Base-by-base conservation (phyloP, 1,140 invertebrate species). In the Heliconius eleuchia region DNA sequence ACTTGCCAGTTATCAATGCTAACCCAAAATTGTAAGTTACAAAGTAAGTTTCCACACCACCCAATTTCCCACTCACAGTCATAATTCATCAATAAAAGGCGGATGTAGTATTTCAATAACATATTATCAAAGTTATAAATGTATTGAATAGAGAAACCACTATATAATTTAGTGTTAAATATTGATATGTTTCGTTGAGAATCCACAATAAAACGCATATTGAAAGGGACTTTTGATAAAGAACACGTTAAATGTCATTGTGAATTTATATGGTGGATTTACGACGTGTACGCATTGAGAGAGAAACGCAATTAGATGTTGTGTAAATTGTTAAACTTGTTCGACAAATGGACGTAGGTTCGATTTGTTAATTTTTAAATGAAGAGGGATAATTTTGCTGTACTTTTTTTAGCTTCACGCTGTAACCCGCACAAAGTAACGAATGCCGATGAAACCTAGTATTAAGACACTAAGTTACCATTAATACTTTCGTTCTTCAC, bases 51-150 rank as follows among this genome's bases (percentile, higher is more conserved):
- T 66, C 60, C 60, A 66, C 27, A 27, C n/a, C 4, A 66, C 9
- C 11, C 27, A 30, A 27, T 66, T 66, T 66, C 60, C 60, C 60
- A 30, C 60, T 66, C 76, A 57, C n/a, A 13, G 71, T 11, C 71
- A 46, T 73, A 73, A 73, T 73, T 73, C 71, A 78, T n/a, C 52
- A 78, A 78, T 66, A 78, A 73, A 73, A 73, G 23, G 19, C 50
- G 50, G 19, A 72, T 72, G 70, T 52, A 27, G 42, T 73, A 50
- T 71, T 19, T 74, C 77, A 78, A 66, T 78, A 74, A 78, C 74
- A 46, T 60, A 76, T 76, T 76, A 76, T 76, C 74, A 66, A 30
- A 23, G 23, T 55, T 46, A 66, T 78, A 78, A 78, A 78, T 50
- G 77, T 13, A 46, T 74, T 78, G 71, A 50, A 78, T 74, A 66